Percentiles rank a stretch among this genome's conserved stretches.
Evolutionary conservation across 2,113 vertebrate species (phyloP).

Genomic region (Thamnaconus septentrionalis): DNA sequence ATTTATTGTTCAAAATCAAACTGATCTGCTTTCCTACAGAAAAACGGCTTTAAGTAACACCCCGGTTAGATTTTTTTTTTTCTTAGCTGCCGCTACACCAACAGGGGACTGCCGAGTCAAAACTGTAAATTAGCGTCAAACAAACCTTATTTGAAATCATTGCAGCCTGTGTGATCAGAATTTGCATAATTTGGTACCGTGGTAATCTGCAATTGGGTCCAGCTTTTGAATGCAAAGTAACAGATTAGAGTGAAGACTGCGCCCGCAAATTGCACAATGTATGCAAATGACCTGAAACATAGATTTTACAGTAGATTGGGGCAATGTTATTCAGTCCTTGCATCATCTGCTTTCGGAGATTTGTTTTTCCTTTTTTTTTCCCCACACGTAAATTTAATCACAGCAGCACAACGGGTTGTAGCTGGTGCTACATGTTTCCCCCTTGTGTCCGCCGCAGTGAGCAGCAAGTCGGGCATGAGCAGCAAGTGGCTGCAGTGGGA

Average conservation of each 20-base stretch:
- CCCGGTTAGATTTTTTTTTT: conserved; percentile 7
- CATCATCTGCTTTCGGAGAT: neutral
- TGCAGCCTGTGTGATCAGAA: conserved; percentile 8
- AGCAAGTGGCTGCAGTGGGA: too few relatives aligned
- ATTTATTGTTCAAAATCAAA: conserved; percentile 30
- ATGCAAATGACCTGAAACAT: conserved; percentile 10
- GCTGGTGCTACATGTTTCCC: too few relatives aligned
- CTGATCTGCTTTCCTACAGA: neutral
- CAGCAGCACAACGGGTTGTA: too few relatives aligned
- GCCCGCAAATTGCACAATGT: neutral
- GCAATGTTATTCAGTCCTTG: neutral
- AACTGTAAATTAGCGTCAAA: conserved; percentile 19
- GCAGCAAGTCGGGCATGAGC: conserved; percentile 21
- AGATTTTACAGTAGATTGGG: neutral
- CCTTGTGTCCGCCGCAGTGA: conserved; percentile 16
- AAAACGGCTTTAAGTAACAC: too few relatives aligned
- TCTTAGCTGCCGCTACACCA: neutral
- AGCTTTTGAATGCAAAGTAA: conserved; percentile 31
- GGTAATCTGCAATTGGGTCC: conserved; percentile 31
- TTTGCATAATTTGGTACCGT: conserved; percentile 1
- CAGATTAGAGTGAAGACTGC: conserved; percentile 23
- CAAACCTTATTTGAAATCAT: conserved; percentile 10
- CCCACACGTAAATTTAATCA: too few relatives aligned
- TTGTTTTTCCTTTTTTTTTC: neutral
- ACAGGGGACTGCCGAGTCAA: conserved; percentile 1